These are phyloP conservation scores for Mus caroli DNA, from an alignment of 2,797 vertebrate genomes.

Conservation along the genomic window DNA sequence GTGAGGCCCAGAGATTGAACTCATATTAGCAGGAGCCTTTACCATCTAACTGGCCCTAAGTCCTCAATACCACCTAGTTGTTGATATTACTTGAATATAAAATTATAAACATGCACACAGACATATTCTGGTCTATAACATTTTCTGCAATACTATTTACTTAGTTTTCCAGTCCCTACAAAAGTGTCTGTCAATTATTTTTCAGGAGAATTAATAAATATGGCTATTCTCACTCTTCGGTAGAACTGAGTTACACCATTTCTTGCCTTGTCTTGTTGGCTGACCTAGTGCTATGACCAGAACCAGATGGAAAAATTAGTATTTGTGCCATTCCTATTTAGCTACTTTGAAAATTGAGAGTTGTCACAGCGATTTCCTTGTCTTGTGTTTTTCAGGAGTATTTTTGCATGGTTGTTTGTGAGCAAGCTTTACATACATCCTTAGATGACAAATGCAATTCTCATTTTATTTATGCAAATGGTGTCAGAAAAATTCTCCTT, in stretches of 20 bases:
- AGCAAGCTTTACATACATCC: conserved; percentile 70
- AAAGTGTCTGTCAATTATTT: conserved; percentile 35
- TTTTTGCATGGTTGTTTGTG: conserved; percentile 79
- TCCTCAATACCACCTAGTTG: neutral
- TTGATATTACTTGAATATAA: conserved; percentile 21
- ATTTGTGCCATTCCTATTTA: conserved; percentile 79
- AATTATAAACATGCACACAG: neutral
- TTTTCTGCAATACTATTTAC: conserved; percentile 27
- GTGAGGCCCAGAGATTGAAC: neutral
- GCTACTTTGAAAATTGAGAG: conserved; percentile 79
- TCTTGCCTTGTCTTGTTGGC: conserved; percentile 51
- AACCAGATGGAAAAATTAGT: conserved; percentile 73
- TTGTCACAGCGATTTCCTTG: conserved; percentile 74
- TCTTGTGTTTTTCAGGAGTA: conserved; percentile 70
- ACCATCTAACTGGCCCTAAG: neutral
- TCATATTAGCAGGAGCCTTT: neutral
- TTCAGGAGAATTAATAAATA: conserved; percentile 58
- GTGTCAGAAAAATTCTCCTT: conserved; percentile 71
- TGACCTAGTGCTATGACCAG: conserved; percentile 62
- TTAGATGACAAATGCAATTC: conserved; percentile 66
- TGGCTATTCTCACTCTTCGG: neutral
- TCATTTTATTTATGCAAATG: conserved; percentile 72
- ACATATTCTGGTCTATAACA: neutral
- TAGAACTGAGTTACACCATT: conserved; percentile 10
- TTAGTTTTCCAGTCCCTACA: conserved; percentile 15